These are phyloP conservation scores for Sylvia borin DNA, from an alignment of 2,797 vertebrate genomes.

Conservation along the genomic window DNA sequence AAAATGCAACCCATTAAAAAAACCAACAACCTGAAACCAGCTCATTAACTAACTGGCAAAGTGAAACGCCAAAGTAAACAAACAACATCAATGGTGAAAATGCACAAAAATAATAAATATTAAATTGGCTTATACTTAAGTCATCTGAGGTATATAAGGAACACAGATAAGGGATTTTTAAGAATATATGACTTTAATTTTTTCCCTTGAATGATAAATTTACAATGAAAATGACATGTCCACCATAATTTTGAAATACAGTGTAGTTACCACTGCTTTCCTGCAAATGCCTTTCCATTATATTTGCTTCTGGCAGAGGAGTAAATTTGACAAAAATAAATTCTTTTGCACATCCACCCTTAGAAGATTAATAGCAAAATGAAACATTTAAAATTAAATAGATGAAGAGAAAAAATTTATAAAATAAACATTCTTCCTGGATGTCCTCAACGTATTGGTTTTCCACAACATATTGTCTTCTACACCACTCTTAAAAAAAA, in stretches of 20 bases:
- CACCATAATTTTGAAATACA: conserved; percentile 49
- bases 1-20: neutral
- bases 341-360: neutral
- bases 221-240: conserved; percentile 59
- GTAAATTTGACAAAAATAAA: conserved; percentile 30
- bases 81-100: neutral
- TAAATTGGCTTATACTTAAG: neutral
- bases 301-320: conserved; percentile 17
- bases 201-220: conserved; percentile 65
- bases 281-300: conserved; percentile 28
- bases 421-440: neutral
- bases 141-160: conserved; percentile 47
- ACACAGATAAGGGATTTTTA: conserved; percentile 51
- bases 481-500: neutral
- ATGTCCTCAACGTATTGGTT: neutral
- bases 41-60: neutral
- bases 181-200: conserved; percentile 66
- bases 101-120: neutral
- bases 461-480: neutral
- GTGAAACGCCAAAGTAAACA: neutral
- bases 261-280: neutral
- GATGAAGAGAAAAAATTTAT: neutral
- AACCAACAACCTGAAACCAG: neutral
- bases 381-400: neutral
- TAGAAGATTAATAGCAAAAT: neutral